phyloP scores from a whole-genome alignment of 2,797 vertebrate genomes.

The Parauchenoglanis punctatus region DNA sequence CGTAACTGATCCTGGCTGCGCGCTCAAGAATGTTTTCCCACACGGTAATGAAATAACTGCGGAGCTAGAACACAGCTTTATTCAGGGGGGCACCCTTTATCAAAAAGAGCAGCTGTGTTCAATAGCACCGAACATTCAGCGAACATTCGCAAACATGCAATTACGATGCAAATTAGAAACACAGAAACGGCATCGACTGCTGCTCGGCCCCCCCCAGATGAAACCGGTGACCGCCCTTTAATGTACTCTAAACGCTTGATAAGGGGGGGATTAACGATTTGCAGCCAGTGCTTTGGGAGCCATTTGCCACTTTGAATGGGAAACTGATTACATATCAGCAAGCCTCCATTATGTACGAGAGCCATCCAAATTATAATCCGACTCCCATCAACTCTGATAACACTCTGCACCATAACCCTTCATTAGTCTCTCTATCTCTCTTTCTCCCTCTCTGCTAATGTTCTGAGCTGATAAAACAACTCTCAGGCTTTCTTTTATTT shows the following conservation, averaged over 20 bases:
- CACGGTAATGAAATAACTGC: constrained; percentile 25
- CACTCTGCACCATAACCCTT: constrained; percentile 59
- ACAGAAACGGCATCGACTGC: background rate
- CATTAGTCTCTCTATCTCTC: constrained; percentile 52
- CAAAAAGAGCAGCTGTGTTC: constrained; percentile 1
- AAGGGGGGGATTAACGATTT: constrained; percentile 52
- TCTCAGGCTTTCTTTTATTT: background rate
- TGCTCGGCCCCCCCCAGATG: constrained; percentile 22
- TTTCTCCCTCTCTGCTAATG: constrained; percentile 34
- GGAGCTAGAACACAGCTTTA: background rate
- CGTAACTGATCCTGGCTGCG: constrained; percentile 25
- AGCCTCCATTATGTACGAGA: constrained; percentile 64
- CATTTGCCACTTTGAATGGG: constrained; percentile 58
- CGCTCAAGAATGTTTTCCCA: background rate
- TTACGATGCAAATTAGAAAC: constrained; percentile 54
- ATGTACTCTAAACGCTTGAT: constrained; percentile 52
- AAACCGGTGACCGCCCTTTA: constrained; percentile 51
- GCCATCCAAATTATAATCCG: constrained; percentile 64
- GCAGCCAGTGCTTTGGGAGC: constrained; percentile 50
- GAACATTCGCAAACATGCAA: constrained; percentile 33
- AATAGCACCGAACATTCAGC: background rate
- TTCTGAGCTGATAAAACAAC: constrained; percentile 40
- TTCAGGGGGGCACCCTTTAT: constrained; percentile 14
- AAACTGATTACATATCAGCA: constrained; percentile 65
- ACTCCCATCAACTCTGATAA: constrained; percentile 62